A percentile compares a stretch with the other conserved stretches of the same genome.
These are phyloP conservation scores for Desmophyllum pertusum DNA, from an alignment of 92 coral and sea anemone genomes.

Conservation along the genomic window DNA sequence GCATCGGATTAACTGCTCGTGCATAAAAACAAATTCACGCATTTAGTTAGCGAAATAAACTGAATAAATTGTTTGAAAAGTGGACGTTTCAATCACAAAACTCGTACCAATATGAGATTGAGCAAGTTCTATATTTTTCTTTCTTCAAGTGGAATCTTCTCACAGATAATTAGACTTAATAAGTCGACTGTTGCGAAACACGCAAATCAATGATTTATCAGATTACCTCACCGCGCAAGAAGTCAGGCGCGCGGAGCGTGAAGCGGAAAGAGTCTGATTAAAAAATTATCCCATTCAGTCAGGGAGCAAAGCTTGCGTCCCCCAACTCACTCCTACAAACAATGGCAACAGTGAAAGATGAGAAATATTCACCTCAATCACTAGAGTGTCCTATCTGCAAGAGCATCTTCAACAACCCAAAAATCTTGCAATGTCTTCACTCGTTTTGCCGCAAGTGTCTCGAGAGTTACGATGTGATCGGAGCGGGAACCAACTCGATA, in stretches of 20 bases:
- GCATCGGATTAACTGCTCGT: not conserved
- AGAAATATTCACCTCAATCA: slow-evolving; percentile 85
- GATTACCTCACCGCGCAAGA: slow-evolving; percentile 67
- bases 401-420: slow-evolving; percentile 82
- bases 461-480: slow-evolving; percentile 85
- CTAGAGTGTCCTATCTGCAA: slow-evolving; percentile 83
- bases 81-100: not conserved
- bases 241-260: slow-evolving; percentile 48
- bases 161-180: not conserved
- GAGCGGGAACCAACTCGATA: slow-evolving; percentile 86
- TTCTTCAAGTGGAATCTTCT: not conserved
- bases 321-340: slow-evolving; percentile 21
- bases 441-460: slow-evolving; percentile 89
- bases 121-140: not conserved
- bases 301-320: slow-evolving; percentile 33
- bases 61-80: not conserved
- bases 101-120: not conserved
- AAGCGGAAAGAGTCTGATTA: slow-evolving; percentile 65
- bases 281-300: slow-evolving; percentile 75
- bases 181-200: not conserved
- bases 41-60: not conserved
- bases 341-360: slow-evolving; percentile 89
- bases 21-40: not conserved
- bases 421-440: slow-evolving; percentile 82
- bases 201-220: slow-evolving; percentile 22